Base-by-base conservation (phyloP, 2,113 vertebrate genomes). In the Vimba vimba region DNA sequence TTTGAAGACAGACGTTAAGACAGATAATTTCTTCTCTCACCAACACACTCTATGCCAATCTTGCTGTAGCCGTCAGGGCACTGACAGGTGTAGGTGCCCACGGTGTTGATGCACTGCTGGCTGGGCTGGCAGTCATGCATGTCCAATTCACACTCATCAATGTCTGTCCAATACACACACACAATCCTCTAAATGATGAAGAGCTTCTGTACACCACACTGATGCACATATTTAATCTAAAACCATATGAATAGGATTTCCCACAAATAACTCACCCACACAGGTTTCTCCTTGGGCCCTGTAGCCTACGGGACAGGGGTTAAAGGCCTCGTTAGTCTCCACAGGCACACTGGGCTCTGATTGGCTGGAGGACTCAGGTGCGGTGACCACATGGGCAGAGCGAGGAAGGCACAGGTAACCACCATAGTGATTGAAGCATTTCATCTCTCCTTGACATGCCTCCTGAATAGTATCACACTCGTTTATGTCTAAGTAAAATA, bases 371-470 rank as follows among this genome's bases (percentile, higher is more conserved):
- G 92, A 89, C 62, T 94, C 96, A 60, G 71, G 93, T 74, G 85
- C 95, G 0, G 96, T 71, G 93, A 98, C 96, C 89, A 98, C 94
- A 0, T 96, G 96, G 0, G 96, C 96, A 0, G 97, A 97, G 85
- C 96, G 97, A 2, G 97, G 97, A 21, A 97, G 95, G 88, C 97
- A 98, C 86, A 97, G 90, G 94, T 98, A 97, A 1, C 97, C 97
- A 1, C 97, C 97, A 0, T 97, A 98, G 92, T 98, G 97, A 91
- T 97, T 98, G 93, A 97, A 97, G 88, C 97, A 98, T 86, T 97
- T 98, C 96, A 97, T 97, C 84, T 97, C 96, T 30, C 97, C 97
- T 83, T 97, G 97, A 92, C 97, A 98, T 78, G 97, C 96, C 45
- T 96, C 95, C 0, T 94, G 93, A 74, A 98, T 97, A 59, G 95